These are phyloP conservation scores for Aphidoletes aphidimyza DNA, from an alignment of 2,888 invertebrate species.

Conservation along the genomic window DNA sequence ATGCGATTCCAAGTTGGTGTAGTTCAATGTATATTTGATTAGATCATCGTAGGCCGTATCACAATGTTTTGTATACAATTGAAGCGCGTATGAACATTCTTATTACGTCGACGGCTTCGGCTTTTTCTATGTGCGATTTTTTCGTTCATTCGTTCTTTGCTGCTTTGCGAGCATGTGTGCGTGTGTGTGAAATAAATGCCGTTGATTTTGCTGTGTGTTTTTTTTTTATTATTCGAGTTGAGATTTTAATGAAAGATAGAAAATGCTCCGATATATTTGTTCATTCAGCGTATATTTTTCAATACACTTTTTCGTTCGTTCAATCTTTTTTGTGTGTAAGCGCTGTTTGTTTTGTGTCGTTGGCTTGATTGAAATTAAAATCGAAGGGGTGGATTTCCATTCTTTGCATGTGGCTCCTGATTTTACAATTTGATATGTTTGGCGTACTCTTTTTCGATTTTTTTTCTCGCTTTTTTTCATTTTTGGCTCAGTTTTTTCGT, in stretches of 20 bases:
- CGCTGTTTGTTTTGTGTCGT: background rate
- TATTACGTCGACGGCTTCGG: background rate
- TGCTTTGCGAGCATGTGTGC: background rate
- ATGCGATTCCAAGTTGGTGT: background rate
- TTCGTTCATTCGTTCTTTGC: background rate
- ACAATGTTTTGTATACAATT: background rate
- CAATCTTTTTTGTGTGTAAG: background rate
- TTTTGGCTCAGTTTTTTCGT: background rate
- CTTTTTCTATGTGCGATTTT: background rate
- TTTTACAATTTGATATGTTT: background rate
- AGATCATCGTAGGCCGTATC: conserved; percentile 24
- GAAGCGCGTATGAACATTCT: background rate
- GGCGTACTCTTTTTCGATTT: background rate
- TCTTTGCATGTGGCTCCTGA: conserved; percentile 19
- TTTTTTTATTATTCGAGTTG: background rate
- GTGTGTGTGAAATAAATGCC: background rate
- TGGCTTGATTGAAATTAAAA: conserved; percentile 32
- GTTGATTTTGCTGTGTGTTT: conserved; percentile 39
- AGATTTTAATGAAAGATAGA: conserved; percentile 46
- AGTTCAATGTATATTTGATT: background rate
- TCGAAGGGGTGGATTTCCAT: conserved; percentile 39
- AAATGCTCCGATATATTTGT: conserved; percentile 10
- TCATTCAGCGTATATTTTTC: background rate
- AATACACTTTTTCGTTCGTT: background rate
- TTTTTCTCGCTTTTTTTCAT: background rate